These are phyloP conservation scores for Ostrea edulis DNA, from an alignment of 1,140 invertebrate genomes.

Conservation along the genomic window DNA sequence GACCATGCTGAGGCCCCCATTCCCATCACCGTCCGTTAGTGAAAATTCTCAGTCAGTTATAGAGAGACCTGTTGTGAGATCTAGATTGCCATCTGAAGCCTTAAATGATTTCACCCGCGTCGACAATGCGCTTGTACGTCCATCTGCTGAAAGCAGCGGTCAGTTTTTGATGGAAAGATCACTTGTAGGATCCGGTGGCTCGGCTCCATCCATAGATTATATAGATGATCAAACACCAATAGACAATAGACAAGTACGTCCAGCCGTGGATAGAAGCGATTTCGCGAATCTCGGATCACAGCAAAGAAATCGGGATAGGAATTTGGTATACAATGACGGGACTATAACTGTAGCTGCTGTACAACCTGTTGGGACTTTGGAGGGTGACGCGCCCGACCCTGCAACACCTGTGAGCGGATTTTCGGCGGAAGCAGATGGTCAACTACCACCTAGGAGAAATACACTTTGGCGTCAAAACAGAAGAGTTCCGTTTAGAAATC, in stretches of 20 bases:
- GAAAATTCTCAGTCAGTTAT: too few relatives aligned
- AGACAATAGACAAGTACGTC: background rate
- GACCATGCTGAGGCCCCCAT: background rate
- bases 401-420: background rate
- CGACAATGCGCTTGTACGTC: too few relatives aligned
- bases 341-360: background rate
- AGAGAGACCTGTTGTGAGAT: too few relatives aligned
- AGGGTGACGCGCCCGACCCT: background rate
- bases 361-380: background rate
- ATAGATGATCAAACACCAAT: too few relatives aligned
- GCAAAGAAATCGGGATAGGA: background rate
- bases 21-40: background rate
- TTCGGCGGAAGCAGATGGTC: background rate
- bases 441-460: background rate
- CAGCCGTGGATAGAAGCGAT: background rate
- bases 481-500: background rate
- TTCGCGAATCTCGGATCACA: background rate
- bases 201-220: too few relatives aligned
- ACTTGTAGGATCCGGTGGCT: too few relatives aligned
- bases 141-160: too few relatives aligned
- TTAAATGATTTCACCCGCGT: too few relatives aligned
- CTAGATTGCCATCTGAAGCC: too few relatives aligned
- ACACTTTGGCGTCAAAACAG: background rate
- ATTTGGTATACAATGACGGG: background rate
- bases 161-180: too few relatives aligned